Evolutionary conservation across 2,113 vertebrate genomes (phyloP), one percentile per base, ranked within the genome.

Genomic region (Eupsittula cactorum): DNA sequence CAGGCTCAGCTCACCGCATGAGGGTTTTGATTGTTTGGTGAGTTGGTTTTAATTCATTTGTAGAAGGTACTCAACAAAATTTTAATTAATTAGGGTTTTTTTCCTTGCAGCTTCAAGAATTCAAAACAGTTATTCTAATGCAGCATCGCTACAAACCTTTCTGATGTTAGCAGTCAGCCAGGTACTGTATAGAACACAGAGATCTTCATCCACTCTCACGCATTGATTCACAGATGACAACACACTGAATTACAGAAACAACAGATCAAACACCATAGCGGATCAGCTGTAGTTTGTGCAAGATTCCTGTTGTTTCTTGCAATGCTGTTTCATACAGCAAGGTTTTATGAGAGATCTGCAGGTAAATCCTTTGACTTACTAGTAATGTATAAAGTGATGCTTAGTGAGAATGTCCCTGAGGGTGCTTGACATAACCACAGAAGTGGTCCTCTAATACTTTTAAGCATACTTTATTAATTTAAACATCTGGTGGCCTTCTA

Each of bases 341-440:
- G 33, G 12, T 31, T 70, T 83, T 88, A 53, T 90, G 65, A 83
- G 25, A 71, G 28, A 50, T 63, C 27, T 55, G 4, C 13, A 62
- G 41, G 55, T 39, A 92, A 82, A 33, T n/a, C 53, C 6, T 82
- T 62, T n/a, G n/a, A 18, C 55, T 82, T 73, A 24, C 31, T 55
- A 91, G 52, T 91, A 91, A 77, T 39, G 18, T 8, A n/a, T 49
- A 60, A 60, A 88, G 16, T 41, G 33, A 86, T 86, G 79, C 68
- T 25, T 87, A 18, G 17, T 62, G 31, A 23, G 14, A 28, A 0
- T 42, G 35, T 52, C 19, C 20, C 70, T 69, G 50, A 44, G 42
- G 11, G 16, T 71, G n/a, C 71, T 7, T 52, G 37, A 47, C 6
- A 4, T 82, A 85, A 10, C 12, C 46, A 79, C 1, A 8, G 42